Percentiles rank a stretch among this genome's conserved stretches.
Evolutionary conservation across 1,140 invertebrate species (phyloP).

Genomic region (Lucilia sericata): DNA sequence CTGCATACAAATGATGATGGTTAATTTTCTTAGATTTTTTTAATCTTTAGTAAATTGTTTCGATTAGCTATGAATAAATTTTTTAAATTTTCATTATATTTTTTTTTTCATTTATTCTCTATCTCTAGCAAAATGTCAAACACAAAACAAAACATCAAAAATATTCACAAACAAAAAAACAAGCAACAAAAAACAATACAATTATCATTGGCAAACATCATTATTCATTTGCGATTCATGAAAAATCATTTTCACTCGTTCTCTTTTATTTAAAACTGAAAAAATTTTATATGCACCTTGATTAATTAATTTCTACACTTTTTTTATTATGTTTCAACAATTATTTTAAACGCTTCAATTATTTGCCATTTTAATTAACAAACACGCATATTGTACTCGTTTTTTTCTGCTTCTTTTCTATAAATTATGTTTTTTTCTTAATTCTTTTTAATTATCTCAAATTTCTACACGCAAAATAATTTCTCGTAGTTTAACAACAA

Average conservation of each 20-base stretch:
- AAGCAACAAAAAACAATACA: background rate
- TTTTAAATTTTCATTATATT: background rate
- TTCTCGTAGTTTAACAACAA: background rate
- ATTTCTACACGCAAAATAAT: background rate
- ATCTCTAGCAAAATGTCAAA: background rate
- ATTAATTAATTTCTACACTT: background rate
- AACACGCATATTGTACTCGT: background rate
- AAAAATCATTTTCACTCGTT: background rate
- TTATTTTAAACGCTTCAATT: slow-evolving; percentile 1
- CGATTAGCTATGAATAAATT: background rate
- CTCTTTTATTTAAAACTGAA: background rate
- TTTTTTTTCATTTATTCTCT: background rate
- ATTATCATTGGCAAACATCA: background rate
- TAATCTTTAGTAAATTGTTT: background rate
- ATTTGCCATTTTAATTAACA: background rate
- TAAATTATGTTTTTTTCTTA: background rate
- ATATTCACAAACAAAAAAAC: background rate
- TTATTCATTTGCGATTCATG: background rate
- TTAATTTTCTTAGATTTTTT: background rate
- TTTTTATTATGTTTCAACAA: background rate
- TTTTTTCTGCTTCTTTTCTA: background rate
- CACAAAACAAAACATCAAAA: slow-evolving; percentile 11
- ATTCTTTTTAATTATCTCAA: background rate
- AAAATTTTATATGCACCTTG: background rate
- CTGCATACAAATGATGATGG: background rate